These are phyloP conservation scores for Neodon shergylaensis DNA, from an alignment of 2,113 vertebrate species.

Conservation along the genomic window DNA sequence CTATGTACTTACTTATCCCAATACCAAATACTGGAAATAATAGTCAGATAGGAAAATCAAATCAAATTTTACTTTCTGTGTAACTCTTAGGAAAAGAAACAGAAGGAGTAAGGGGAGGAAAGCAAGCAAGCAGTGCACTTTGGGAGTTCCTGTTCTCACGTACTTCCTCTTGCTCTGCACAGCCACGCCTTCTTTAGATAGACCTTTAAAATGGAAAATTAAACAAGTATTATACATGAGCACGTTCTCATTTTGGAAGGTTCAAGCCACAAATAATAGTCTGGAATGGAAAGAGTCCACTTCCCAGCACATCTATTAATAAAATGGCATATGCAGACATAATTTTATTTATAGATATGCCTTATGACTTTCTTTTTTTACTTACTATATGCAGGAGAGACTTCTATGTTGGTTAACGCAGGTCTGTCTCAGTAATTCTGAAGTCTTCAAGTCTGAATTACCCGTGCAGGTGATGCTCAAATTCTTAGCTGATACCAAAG, in stretches of 20 bases:
- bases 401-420: conserved; percentile 15
- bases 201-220: conserved; percentile 55
- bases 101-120: conserved; percentile 8
- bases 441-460: background rate
- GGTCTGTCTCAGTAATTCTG: conserved; percentile 1
- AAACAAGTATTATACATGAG: conserved; percentile 43
- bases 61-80: conserved; percentile 40
- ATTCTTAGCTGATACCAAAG: background rate
- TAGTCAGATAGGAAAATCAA: background rate
- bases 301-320: conserved; percentile 17
- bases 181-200: conserved; percentile 58
- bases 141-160: conserved; percentile 56
- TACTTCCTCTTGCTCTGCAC: conserved; percentile 11
- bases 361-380: conserved; percentile 34
- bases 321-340: background rate
- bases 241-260: conserved; percentile 25
- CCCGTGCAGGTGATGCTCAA: background rate
- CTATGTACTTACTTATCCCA: background rate
- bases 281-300: conserved; percentile 7
- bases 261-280: conserved; percentile 47
- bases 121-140: conserved; percentile 36
- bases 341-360: conserved; percentile 52
- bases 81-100: conserved; percentile 50
- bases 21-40: background rate
- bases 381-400: background rate